Conservation (phyloP, 2,797 vertebrate genomes). For the Oreochromis grahami region DNA sequence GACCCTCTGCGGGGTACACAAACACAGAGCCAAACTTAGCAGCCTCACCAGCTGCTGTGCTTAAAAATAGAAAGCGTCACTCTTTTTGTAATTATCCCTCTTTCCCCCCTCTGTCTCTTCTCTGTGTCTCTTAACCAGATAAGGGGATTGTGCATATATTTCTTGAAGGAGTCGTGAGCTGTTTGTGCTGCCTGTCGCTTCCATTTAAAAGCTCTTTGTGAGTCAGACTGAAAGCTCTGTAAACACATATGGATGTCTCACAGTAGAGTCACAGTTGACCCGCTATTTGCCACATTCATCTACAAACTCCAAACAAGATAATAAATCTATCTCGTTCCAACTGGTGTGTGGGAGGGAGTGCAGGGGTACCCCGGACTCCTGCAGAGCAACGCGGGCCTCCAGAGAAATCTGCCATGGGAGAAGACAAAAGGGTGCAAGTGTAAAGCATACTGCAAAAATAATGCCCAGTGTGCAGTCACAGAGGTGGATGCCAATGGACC, state of each 20-base stretch:
- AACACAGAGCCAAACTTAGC: constrained; percentile 7
- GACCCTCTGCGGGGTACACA: background rate
- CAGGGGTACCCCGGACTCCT: background rate
- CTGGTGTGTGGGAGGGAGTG: constrained; percentile 10
- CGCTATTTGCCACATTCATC: constrained; percentile 4
- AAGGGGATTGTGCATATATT: constrained; percentile 36
- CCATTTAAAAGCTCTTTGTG: constrained; percentile 9
- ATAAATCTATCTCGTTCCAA: constrained; percentile 29
- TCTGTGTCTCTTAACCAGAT: background rate
- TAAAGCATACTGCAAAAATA: background rate
- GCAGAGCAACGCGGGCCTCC: background rate
- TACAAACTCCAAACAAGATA: constrained; percentile 15
- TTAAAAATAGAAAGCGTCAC: constrained; percentile 42
- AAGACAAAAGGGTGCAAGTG: background rate
- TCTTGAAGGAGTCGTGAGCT: background rate
- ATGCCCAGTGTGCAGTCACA: background rate
- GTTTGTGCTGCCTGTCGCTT: constrained; percentile 10
- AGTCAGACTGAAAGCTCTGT: constrained; percentile 8
- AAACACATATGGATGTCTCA: constrained; percentile 14
- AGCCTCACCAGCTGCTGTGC: background rate
- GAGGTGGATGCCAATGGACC: background rate
- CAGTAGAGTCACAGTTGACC: constrained; percentile 1
- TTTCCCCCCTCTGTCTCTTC: background rate
- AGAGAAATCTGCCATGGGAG: background rate
- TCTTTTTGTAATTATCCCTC: constrained; percentile 9